Conservation (phyloP, 2,113 vertebrate species). For the Nanorana parkeri region DNA sequence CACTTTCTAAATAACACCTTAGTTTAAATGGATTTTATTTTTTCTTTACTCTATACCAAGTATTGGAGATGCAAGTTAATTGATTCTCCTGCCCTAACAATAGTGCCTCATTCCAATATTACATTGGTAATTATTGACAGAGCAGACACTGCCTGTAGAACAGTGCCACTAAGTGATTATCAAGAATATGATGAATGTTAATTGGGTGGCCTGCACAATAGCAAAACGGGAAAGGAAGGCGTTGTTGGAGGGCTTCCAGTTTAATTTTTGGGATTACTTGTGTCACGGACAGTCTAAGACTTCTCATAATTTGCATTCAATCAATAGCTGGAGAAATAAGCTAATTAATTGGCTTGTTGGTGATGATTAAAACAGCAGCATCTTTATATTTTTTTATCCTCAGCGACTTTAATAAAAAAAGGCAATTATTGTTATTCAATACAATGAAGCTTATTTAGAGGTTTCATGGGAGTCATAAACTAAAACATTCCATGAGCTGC, state of each 20-base stretch:
- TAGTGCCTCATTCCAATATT: conserved; percentile 25
- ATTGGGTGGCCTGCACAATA: conserved; percentile 40
- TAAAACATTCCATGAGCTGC: background rate
- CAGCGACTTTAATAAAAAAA: conserved; percentile 47
- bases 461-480: conserved; percentile 30
- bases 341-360: conserved; percentile 56
- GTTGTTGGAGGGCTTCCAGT: conserved; percentile 45
- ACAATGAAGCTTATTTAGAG: conserved; percentile 40
- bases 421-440: conserved; percentile 55
- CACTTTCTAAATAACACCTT: conserved; percentile 9
- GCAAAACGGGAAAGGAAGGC: conserved; percentile 20
- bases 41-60: conserved; percentile 1
- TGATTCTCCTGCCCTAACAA: conserved; percentile 22
- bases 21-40: background rate
- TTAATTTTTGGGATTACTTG: conserved; percentile 57
- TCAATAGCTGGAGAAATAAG: conserved; percentile 57
- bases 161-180: conserved; percentile 36
- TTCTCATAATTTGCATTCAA: conserved; percentile 53
- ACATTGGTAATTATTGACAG: conserved; percentile 52
- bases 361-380: conserved; percentile 48
- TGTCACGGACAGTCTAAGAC: conserved; percentile 24
- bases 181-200: conserved; percentile 51
- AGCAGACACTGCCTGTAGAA: conserved; percentile 17
- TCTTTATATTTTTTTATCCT: conserved; percentile 54
- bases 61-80: conserved; percentile 13